Base-by-base conservation (phyloP, 2,797 vertebrate species). In the Streptopelia turtur region DNA sequence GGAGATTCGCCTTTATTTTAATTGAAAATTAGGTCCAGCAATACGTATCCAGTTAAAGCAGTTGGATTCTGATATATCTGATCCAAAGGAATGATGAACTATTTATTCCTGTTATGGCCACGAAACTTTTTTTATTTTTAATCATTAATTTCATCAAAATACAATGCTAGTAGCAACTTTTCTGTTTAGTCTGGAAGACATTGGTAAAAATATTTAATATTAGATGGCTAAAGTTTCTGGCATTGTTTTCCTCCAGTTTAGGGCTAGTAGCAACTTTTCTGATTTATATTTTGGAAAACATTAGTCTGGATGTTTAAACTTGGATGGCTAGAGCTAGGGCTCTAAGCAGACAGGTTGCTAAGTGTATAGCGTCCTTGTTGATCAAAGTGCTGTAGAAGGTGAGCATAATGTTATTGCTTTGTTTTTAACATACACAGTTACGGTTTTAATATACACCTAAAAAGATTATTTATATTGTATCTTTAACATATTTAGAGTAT, bases 1-100 rank as follows among this genome's bases (percentile, higher is more conserved):
- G 31, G 65, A 10, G 9, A 1, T 4, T 27, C 28, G 0, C 5
- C 30, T 18, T 7, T 5, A 2, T 5, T 35, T 30, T 8, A 6
- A 5, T 0, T 1, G 59, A 9, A 60, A 35, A 28, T 21, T 1
- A 5, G 15, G 31, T 8, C 25, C 74, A 7, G 25, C 57, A 8
- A 1, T 16, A 5, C 2, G 0, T 6, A 4, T 0, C 43, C 39
- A 1, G 7, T 24, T 31, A 27, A 25, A 64, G 35, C 16, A 5
- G 15, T 4, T 50, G 31, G 8, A 11, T 33, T 22, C 27, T 10
- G 13, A 7, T 21, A n/a, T 33, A 2, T 41, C 41, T 27, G 55
- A 10, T 6, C 28, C 47, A 10, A 35, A 49, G 4, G 37, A 37
- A 14, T 10, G 21, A 53, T 23, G 23, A 41, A 31, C 23, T 55